phyloP scores from a whole-genome alignment of 2,888 invertebrate species.

The Hypomecis punctinalis region DNA sequence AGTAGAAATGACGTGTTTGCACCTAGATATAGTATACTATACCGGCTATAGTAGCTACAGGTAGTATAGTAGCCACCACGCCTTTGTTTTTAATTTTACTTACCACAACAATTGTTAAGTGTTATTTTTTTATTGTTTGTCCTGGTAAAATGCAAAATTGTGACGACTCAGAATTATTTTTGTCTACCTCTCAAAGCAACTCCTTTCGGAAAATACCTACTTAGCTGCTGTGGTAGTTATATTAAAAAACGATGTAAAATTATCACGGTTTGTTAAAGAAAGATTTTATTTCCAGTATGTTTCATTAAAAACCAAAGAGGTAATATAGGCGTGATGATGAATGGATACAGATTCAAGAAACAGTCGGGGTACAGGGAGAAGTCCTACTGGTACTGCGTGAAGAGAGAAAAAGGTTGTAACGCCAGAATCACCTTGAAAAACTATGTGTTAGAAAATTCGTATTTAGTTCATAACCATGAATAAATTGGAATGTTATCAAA shows the following conservation, averaged over 20 bases:
- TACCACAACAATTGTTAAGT: too few species aligned
- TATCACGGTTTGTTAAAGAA: neutral
- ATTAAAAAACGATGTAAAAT: neutral
- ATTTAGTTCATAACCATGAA: constrained; percentile 22
- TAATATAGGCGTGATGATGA: constrained; percentile 26
- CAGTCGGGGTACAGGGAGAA: constrained; percentile 36
- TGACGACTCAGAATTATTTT: too few species aligned
- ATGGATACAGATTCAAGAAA: constrained; percentile 34
- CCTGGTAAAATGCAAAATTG: too few species aligned
- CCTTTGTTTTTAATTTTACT: too few species aligned
- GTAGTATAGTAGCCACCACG: too few species aligned
- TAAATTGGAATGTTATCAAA: neutral
- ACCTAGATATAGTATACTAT: too few species aligned
- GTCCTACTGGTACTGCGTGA: constrained; percentile 38
- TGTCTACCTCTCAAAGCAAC: too few species aligned
- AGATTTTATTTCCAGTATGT: constrained; percentile 18
- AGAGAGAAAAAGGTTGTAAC: constrained; percentile 33
- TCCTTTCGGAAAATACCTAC: too few species aligned
- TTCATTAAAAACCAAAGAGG: constrained; percentile 32
- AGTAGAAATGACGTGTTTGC: too few species aligned
- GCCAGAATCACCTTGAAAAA: constrained; percentile 31
- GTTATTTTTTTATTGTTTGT: too few species aligned
- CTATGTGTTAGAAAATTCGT: constrained; percentile 23
- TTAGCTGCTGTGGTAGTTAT: neutral
- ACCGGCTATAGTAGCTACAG: too few species aligned